Evolutionary conservation across 2,797 vertebrate species (phyloP).

Genomic region (Enoplosus armatus): DNA sequence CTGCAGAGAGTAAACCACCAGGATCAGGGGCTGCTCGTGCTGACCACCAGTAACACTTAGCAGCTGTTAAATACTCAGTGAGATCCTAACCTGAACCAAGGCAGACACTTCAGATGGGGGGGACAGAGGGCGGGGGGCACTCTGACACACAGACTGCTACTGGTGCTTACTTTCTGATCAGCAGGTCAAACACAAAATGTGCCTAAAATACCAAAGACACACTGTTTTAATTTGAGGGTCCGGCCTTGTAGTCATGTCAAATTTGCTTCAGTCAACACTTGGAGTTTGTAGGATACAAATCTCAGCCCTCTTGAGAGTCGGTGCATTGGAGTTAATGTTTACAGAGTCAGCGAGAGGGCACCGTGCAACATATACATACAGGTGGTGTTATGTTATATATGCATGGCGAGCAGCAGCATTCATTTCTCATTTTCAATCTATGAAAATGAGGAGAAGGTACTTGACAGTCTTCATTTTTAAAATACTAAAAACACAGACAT

Average conservation of each 20-base stretch:
- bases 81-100: slow-evolving; percentile 65
- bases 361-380: slow-evolving; percentile 16
- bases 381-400: slow-evolving; percentile 6
- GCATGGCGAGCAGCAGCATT: not conserved
- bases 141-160: slow-evolving; percentile 63
- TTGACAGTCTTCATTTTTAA: not conserved
- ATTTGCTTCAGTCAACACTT: slow-evolving; percentile 55
- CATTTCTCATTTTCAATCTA: not conserved
- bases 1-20: slow-evolving; percentile 40
- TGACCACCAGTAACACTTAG: slow-evolving; percentile 73
- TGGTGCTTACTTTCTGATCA: slow-evolving; percentile 68
- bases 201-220: slow-evolving; percentile 62
- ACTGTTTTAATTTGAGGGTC: slow-evolving; percentile 56
- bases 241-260: slow-evolving; percentile 54
- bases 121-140: not conserved
- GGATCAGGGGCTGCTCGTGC: slow-evolving; percentile 43
- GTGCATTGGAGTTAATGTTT: slow-evolving; percentile 14
- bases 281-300: slow-evolving; percentile 40
- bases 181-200: slow-evolving; percentile 68
- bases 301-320: slow-evolving; percentile 31
- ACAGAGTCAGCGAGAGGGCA: slow-evolving; percentile 23
- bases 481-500: not conserved
- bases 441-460: not conserved
- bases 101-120: slow-evolving; percentile 58
- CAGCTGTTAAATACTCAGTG: slow-evolving; percentile 67